Evolutionary conservation across 2,797 vertebrate species (phyloP), one percentile per base, ranked within the genome.

Genomic region (Spheniscus humboldti): DNA sequence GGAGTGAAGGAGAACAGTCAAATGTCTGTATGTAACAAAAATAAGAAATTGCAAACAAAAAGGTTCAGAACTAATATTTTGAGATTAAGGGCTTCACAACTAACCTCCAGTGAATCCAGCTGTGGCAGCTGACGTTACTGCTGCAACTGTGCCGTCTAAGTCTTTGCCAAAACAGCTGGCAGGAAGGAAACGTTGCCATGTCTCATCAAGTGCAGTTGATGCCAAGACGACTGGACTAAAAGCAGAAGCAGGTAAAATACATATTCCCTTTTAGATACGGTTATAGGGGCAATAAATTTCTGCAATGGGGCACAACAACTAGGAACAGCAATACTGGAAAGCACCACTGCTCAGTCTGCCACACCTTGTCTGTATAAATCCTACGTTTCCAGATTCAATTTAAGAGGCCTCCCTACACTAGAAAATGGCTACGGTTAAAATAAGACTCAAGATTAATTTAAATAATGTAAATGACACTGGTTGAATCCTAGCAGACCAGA

Each of bases 101-200:
- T 55, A 94, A 92, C 66, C 47, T 72, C 79, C 93, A 94, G 73
- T 52, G 72, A 94, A 92, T 96, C 96, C 95, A 88, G 95, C 91
- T 92, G 92, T 88, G 82, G 87, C 87, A 94, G 95, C 63, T 95
- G 94, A 95, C 79, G 82, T 47, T 94, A 90, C 78, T 94, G 82
- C 82, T 92, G 68, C 0, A 1, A 94, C 62, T 75, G 37, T 57
- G 50, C 76, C 62, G 79, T 72, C 73, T 83, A 92, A 80, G 79
- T 35, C 85, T 84, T 18, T 86, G 95, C 96, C 91, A 88, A 62
- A 95, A 95, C 91, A 95, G 95, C 95, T 94, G 96, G 92, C 96
- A 96, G 96, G 96, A 97, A 96, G 96, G 91, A 97, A 95, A 88
- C 0, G 4, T 8, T 88, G 90, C 92, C 92, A 55, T 52, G 69